Percentiles rank a stretch among this genome's conserved stretches.
phyloP scores from a whole-genome alignment of 1,140 invertebrate genomes.

The Venturia canescens region DNA sequence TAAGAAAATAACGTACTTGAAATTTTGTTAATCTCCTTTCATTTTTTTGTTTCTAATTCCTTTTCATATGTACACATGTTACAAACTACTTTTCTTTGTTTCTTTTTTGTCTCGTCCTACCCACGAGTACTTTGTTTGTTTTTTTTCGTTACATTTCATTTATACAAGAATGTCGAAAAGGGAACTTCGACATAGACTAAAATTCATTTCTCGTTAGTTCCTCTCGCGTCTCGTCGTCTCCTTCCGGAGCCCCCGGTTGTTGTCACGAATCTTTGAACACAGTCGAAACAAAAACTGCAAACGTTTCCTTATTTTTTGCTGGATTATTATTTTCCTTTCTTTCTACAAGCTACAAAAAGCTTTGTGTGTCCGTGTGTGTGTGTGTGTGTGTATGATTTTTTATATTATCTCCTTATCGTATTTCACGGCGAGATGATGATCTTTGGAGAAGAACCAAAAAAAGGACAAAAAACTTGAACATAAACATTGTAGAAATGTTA shows the following conservation, averaged over 20 bases:
- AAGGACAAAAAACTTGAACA: slow-evolving; percentile 23
- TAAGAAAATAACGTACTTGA: slow-evolving; percentile 73
- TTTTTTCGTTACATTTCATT: slow-evolving; percentile 22
- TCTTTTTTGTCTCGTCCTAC: slow-evolving; percentile 40
- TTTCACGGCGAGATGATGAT: slow-evolving; percentile 5
- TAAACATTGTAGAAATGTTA: slow-evolving; percentile 48
- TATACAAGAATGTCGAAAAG: not conserved
- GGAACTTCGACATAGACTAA: not conserved
- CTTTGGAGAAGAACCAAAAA: slow-evolving; percentile 33
- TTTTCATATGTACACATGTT: slow-evolving; percentile 71
- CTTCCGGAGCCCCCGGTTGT: slow-evolving; percentile 26
- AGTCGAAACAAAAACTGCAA: slow-evolving; percentile 27
- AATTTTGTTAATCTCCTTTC: slow-evolving; percentile 53
- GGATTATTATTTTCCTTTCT: slow-evolving; percentile 21
- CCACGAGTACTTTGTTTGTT: slow-evolving; percentile 41
- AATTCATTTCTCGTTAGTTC: not conserved
- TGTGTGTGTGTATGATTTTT: slow-evolving; percentile 26
- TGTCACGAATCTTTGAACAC: slow-evolving; percentile 29
- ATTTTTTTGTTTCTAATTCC: slow-evolving; percentile 26
- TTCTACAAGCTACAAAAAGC: slow-evolving; percentile 20
- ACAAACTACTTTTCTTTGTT: slow-evolving; percentile 63
- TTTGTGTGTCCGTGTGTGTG: not conserved
- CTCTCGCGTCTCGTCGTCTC: not conserved
- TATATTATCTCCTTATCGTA: slow-evolving; percentile 38
- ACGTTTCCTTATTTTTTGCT: not conserved